These are phyloP conservation scores for Emberiza fucata DNA, from an alignment of 2,113 vertebrate genomes.

Conservation along the genomic window DNA sequence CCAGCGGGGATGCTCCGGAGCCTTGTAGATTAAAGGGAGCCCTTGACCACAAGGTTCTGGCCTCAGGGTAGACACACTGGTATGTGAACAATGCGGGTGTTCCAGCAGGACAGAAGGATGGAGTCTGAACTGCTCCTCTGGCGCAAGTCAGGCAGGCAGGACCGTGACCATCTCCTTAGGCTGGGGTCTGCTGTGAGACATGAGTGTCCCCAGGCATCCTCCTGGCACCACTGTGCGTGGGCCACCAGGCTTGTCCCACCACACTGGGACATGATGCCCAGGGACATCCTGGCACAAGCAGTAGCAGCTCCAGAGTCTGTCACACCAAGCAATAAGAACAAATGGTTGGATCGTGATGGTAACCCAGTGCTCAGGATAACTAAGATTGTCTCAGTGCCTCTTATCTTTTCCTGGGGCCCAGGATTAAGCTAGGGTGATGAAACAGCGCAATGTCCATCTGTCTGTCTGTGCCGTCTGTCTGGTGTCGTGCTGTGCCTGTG, in stretches of 20 bases:
- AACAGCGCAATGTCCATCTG: not conserved
- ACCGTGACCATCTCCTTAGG: accelerated
- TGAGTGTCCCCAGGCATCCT: accelerated
- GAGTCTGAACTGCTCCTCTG: not conserved
- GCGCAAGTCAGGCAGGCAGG: not conserved
- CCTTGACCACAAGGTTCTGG: not conserved
- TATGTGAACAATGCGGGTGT: not conserved
- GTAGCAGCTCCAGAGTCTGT: not conserved
- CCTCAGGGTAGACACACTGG: not conserved
- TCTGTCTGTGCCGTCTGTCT: not conserved
- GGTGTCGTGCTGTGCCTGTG: accelerated
- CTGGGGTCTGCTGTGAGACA: not conserved
- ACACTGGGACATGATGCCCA: accelerated
- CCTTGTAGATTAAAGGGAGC: constrained; percentile 13
- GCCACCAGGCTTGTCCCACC: not conserved
- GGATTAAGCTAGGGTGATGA: not conserved
- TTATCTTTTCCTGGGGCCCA: not conserved
- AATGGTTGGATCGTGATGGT: accelerated
- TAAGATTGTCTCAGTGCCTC: not conserved
- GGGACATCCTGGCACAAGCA: not conserved
- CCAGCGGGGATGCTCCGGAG: not conserved
- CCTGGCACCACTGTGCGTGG: accelerated
- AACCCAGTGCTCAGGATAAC: not conserved
- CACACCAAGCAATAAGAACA: accelerated
- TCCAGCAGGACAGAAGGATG: not conserved